Evolutionary conservation across 2,797 vertebrate genomes (phyloP), one percentile per base, ranked within the genome.

Genomic region (Lithobates sylvaticus): DNA sequence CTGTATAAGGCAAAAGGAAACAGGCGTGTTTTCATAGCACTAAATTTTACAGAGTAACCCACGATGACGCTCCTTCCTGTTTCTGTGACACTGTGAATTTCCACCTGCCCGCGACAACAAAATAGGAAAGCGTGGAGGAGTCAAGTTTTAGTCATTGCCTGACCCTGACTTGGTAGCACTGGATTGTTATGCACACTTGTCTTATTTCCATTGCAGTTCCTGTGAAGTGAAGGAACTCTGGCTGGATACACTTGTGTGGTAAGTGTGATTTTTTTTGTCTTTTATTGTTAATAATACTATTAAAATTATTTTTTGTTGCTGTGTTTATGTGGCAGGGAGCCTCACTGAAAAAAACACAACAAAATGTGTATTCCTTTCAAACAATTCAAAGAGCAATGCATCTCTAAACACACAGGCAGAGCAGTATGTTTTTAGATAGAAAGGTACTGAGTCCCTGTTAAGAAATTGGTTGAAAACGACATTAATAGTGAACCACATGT

Each of bases 1-100:
- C 92, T 89, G 75, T 93, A 93, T 92, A 93, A 94, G 94, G 93
- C 92, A 95, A 92, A 89, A 93, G 95, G 95, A 96, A 96, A 89
- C 58, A 89, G 89, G 88, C 84, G 86, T 86, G 69, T 79, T 86
- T 21, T 5, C 7, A 88, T 78, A 0, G 71, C 87, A 26, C 18
- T 64, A n/a, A 83, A 79, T 64, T 1, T 68, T 78, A 83, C 16
- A 78, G 88, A 89, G 90, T 93, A 92, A 90, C 93, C 94, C 93
- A 79, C 67, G 91, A 81, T 97, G 96, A 98, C 93, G 95, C 76
- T 90, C 89, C 93, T 98, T 98, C 97, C 97, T 97, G 94, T 92
- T 90, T 90, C 93, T 88, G 90, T 94, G 91, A 94, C 89, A n/a
- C 88, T 90, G 90, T 93, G 89, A 94, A 89, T 97, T 98, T 97